Percentiles rank a stretch among this genome's conserved stretches.
phyloP scores from a whole-genome alignment of 2,113 vertebrate species.

The Poeciliopsis turrubarensis region DNA sequence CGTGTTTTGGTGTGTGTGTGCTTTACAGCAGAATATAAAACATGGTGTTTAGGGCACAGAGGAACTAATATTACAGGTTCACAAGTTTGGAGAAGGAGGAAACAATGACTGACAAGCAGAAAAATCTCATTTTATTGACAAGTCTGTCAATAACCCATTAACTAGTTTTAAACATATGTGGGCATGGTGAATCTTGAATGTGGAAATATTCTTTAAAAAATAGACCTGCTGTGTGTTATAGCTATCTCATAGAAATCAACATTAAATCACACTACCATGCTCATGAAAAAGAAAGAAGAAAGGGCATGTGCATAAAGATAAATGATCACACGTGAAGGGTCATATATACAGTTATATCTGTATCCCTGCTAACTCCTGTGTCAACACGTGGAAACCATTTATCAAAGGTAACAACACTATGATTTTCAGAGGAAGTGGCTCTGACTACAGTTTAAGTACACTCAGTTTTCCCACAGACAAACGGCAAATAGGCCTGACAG shows the following conservation, averaged over 20 bases:
- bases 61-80: too few relatives aligned
- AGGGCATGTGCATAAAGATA: background rate
- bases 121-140: too few relatives aligned
- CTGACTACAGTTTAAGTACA: background rate
- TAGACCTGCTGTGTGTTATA: background rate
- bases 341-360: too few relatives aligned
- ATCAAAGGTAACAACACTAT: background rate
- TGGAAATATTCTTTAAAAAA: background rate
- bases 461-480: slow-evolving; percentile 1
- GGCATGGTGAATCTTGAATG: background rate
- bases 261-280: background rate
- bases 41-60: too few relatives aligned
- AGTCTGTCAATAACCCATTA: too few relatives aligned
- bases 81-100: too few relatives aligned
- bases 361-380: too few relatives aligned
- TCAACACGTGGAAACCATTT: background rate
- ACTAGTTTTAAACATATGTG: too few relatives aligned
- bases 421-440: slow-evolving; percentile 11
- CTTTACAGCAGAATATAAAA: too few relatives aligned
- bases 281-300: background rate
- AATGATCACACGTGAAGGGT: background rate
- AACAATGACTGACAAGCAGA: too few relatives aligned
- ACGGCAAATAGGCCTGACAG: background rate
- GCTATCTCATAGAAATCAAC: background rate
- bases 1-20: too few relatives aligned